A percentile compares a stretch with the other conserved stretches of the same genome.
phyloP scores from a whole-genome alignment of 1,140 invertebrate genomes.

The Eufriesea mexicana region DNA sequence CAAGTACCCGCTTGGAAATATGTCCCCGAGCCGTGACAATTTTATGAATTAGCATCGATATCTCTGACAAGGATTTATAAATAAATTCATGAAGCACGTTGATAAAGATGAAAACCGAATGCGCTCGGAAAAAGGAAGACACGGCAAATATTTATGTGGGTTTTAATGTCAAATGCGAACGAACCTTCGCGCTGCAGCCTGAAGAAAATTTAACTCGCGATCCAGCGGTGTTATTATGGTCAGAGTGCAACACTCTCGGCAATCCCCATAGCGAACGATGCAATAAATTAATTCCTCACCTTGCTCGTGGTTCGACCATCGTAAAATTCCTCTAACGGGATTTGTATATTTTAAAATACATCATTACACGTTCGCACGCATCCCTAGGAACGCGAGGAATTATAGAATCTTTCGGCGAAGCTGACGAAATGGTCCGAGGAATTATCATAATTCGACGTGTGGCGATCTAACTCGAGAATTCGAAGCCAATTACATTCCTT shows the following conservation, averaged over 20 bases:
- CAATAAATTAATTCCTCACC: slow-evolving; percentile 1
- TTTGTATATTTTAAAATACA: neutral
- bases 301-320: neutral
- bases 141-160: slow-evolving; percentile 4
- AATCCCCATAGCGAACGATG: neutral
- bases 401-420: neutral
- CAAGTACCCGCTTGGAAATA: neutral
- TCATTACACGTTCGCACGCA: too few species aligned
- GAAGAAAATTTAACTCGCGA: neutral
- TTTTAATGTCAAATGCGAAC: slow-evolving; percentile 64
- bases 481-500: neutral
- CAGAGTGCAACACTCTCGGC: too few species aligned
- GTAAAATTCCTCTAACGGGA: neutral
- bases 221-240: neutral
- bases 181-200: neutral
- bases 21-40: neutral
- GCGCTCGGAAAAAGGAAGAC: neutral
- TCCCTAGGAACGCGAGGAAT: too few species aligned
- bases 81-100: neutral
- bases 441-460: neutral
- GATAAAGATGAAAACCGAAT: neutral
- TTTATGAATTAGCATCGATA: neutral
- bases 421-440: neutral
- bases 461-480: neutral
- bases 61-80: neutral